phyloP scores from a whole-genome alignment of 1,140 invertebrate species.

The Zaprionus camerounensis region DNA sequence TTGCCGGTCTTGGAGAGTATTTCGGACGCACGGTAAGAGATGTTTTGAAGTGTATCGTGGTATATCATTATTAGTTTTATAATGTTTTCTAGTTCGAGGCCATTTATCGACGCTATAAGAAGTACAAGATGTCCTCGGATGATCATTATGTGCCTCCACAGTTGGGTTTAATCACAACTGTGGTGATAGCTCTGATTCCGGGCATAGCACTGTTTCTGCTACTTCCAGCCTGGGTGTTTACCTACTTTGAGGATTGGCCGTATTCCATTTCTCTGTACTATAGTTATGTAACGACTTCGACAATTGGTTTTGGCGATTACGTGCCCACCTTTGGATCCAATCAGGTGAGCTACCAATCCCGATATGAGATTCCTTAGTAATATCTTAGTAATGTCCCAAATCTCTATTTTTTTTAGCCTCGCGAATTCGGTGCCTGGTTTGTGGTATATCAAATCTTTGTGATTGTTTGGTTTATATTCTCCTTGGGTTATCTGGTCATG shows the following conservation, averaged over 20 bases:
- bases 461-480: slow-evolving; percentile 94
- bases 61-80: too few species aligned
- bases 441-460: slow-evolving; percentile 83
- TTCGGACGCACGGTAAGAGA: slow-evolving; percentile 89
- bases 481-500: slow-evolving; percentile 95
- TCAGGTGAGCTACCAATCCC: slow-evolving; percentile 85
- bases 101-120: slow-evolving; percentile 91
- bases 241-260: slow-evolving; percentile 94
- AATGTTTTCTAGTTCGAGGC: slow-evolving; percentile 86
- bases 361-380: background rate
- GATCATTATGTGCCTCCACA: slow-evolving; percentile 88
- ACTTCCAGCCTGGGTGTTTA: slow-evolving; percentile 95
- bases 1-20: slow-evolving; percentile 91
- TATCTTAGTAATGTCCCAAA: background rate
- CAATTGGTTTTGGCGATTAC: slow-evolving; percentile 97
- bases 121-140: slow-evolving; percentile 86
- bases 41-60: background rate
- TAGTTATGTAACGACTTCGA: slow-evolving; percentile 95
- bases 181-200: slow-evolving; percentile 91
- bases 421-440: slow-evolving; percentile 79
- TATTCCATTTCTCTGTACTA: slow-evolving; percentile 96
- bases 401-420: slow-evolving; percentile 49
- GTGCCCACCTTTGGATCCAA: slow-evolving; percentile 88
- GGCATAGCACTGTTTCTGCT: slow-evolving; percentile 96
- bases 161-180: slow-evolving; percentile 90